phyloP scores from a whole-genome alignment of 1,140 invertebrate species.

The Drosophila sp. region DNA sequence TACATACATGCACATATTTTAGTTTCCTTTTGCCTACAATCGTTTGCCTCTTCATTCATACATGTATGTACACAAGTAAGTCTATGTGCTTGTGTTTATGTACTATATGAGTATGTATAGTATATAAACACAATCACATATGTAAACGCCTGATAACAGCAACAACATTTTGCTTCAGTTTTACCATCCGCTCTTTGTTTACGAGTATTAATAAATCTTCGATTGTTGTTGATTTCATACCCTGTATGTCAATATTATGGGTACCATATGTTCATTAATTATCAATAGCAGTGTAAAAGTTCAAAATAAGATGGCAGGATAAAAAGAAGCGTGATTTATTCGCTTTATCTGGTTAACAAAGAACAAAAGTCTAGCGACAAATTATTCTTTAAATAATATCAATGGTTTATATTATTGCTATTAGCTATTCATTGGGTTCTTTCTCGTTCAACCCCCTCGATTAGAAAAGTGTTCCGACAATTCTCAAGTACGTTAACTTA shows the following conservation, averaged over 20 bases:
- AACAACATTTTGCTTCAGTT: constrained; percentile 16
- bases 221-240: constrained; percentile 6
- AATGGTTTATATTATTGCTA: no score
- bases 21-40: constrained; percentile 49
- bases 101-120: not conserved
- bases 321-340: not conserved
- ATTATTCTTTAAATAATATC: no score
- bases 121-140: no score
- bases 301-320: not conserved
- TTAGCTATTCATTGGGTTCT: no score
- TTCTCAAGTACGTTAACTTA: not conserved
- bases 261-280: not conserved
- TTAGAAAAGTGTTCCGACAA: not conserved
- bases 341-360: not conserved
- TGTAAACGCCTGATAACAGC: constrained; percentile 35
- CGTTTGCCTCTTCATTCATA: constrained; percentile 29
- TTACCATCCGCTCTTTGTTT: constrained; percentile 26
- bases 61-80: not conserved
- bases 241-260: not conserved
- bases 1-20: constrained; percentile 30
- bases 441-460: not conserved
- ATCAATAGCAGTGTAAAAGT: no score
- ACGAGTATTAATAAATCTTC: constrained; percentile 25
- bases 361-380: no score
- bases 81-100: not conserved